A percentile compares a stretch with the other conserved stretches of the same genome.
Conservation (phyloP, 2,797 vertebrate species). For the Neostethus bicornis region DNA sequence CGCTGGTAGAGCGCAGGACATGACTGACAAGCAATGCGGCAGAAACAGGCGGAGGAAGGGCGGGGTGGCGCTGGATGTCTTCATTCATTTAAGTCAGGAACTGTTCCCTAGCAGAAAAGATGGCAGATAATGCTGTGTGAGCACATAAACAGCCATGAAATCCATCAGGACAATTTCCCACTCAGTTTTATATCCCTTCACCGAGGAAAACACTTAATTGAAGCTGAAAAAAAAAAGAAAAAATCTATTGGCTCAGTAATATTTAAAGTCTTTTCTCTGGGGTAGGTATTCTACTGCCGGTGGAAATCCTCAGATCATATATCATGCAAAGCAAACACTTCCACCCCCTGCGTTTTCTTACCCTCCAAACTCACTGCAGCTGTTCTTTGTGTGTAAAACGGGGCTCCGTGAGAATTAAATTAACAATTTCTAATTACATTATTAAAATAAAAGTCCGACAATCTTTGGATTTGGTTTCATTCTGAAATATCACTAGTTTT, state of each 20-base stretch:
- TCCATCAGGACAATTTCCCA: constrained; percentile 3
- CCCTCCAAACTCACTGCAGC: constrained; percentile 24
- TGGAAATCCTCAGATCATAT: constrained; percentile 18
- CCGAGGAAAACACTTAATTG: constrained; percentile 9
- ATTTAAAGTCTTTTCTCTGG: constrained; percentile 7
- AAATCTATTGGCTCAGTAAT: neutral
- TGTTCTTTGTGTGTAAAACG: constrained; percentile 8
- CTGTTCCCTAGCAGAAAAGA: constrained; percentile 14
- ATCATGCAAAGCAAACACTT: constrained; percentile 41
- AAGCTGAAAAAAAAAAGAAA: neutral
- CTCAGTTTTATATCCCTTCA: constrained; percentile 1
- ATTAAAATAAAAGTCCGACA: neutral
- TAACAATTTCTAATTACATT: neutral
- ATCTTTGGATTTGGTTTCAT: neutral
- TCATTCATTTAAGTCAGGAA: constrained; percentile 26
- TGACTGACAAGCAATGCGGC: constrained; percentile 65
- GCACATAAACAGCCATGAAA: constrained; percentile 16
- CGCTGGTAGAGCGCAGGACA: constrained; percentile 20
- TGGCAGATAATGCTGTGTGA: constrained; percentile 25
- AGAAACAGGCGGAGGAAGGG: constrained; percentile 28
- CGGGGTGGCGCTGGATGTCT: constrained; percentile 51
- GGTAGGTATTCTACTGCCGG: constrained; percentile 8
- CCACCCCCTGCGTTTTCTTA: constrained; percentile 12
- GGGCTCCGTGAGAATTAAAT: neutral
- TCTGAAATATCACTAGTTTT: neutral